These are phyloP conservation scores for Peromyscus nudipes DNA, from an alignment of 2,797 vertebrate genomes.

Conservation along the genomic window DNA sequence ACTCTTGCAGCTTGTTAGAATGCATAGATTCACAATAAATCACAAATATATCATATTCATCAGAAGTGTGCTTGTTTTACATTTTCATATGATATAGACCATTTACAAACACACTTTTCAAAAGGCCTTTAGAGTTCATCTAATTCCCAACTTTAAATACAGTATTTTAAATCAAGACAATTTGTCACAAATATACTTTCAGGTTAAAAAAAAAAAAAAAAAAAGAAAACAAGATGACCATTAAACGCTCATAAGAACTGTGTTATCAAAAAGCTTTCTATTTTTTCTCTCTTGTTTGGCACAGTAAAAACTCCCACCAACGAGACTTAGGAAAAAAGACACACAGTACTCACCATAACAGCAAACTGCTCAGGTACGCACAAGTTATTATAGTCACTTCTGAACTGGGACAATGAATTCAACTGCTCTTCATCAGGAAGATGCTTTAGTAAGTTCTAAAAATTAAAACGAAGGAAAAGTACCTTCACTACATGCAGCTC, in stretches of 20 bases:
- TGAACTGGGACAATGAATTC: slow-evolving; percentile 92
- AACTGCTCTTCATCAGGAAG: slow-evolving; percentile 97
- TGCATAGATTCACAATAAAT: not conserved
- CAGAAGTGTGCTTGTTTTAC: not conserved
- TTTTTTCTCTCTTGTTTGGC: not conserved
- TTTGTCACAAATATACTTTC: slow-evolving; percentile 30
- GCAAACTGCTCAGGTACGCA: slow-evolving; percentile 98
- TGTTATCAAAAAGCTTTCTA: not conserved
- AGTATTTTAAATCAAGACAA: slow-evolving; percentile 64
- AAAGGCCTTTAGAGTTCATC: not conserved
- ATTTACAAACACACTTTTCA: not conserved
- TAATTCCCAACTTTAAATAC: not conserved
- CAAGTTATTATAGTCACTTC: slow-evolving; percentile 93
- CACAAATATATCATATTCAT: slow-evolving; percentile 30
- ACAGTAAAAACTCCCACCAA: not conserved
- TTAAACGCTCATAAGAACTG: not conserved
- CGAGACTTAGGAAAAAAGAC: not conserved
- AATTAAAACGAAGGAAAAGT: slow-evolving; percentile 71
- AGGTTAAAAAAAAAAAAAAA: not conserved
- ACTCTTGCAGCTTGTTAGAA: not conserved
- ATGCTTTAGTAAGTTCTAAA: slow-evolving; percentile 97
- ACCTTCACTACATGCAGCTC: slow-evolving; percentile 38
- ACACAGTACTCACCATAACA: slow-evolving; percentile 93
- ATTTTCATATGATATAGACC: slow-evolving; percentile 34
- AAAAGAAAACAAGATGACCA: not conserved